A percentile compares a stretch with the other conserved stretches of the same genome.
These are phyloP conservation scores for Aphaenogaster floridana DNA, from an alignment of 1,140 invertebrate species.

Conservation along the genomic window DNA sequence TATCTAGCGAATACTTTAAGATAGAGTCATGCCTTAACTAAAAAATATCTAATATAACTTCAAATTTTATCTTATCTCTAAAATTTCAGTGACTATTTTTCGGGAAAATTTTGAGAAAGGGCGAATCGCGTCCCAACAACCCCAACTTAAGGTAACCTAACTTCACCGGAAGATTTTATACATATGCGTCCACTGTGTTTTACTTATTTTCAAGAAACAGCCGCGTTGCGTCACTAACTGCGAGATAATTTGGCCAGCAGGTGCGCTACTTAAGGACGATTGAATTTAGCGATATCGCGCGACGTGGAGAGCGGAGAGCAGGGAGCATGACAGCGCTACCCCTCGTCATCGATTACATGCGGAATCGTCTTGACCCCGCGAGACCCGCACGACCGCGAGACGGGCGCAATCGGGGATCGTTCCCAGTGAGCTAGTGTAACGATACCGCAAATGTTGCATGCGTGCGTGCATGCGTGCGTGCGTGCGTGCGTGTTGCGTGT, in stretches of 20 bases:
- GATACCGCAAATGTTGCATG: constrained; percentile 36
- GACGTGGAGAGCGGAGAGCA: neutral
- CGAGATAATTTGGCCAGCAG: neutral
- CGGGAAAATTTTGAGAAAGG: neutral
- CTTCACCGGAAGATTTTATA: neutral
- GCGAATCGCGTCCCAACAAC: neutral
- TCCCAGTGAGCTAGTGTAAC: constrained; percentile 19
- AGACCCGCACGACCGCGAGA: constrained; percentile 9
- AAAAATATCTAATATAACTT: neutral
- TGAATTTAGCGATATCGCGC: neutral
- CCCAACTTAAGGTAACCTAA: neutral
- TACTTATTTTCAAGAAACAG: neutral
- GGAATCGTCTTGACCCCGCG: constrained; percentile 25
- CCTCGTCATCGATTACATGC: constrained; percentile 24
- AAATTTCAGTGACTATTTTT: neutral
- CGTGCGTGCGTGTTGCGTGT: neutral
- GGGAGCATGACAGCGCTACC: neutral
- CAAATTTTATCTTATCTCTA: neutral
- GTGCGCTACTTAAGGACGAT: neutral
- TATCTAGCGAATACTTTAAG: neutral
- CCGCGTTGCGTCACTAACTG: neutral
- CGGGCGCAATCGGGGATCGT: neutral
- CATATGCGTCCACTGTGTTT: neutral
- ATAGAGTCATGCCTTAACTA: neutral
- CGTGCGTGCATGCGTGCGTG: neutral